Evolutionary conservation across 2,888 invertebrate species (phyloP).

Genomic region (Pardosa pseudoannulata): DNA sequence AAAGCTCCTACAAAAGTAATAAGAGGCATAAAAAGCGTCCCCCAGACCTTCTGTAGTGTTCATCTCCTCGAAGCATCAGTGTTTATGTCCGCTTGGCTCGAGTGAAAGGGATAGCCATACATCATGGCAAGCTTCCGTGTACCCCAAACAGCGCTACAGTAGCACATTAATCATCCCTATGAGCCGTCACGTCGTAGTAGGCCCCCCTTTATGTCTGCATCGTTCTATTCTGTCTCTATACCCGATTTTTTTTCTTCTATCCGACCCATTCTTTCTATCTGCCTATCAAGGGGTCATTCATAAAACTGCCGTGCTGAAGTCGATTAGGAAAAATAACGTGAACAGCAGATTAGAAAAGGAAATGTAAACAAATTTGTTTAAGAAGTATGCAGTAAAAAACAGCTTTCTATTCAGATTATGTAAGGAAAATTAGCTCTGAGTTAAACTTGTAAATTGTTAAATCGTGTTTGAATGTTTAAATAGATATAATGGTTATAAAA

Average conservation of each 20-base stretch:
- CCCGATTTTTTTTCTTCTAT: slow-evolving; percentile 35
- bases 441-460: too few species aligned
- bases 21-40: slow-evolving; percentile 57
- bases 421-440: too few species aligned
- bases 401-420: too few species aligned
- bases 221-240: slow-evolving; percentile 48
- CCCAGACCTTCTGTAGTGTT: slow-evolving; percentile 52
- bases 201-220: slow-evolving; percentile 51
- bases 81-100: slow-evolving; percentile 68
- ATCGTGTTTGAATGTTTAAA: too few species aligned
- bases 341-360: slow-evolving; percentile 22
- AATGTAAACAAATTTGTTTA: slow-evolving; percentile 25
- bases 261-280: slow-evolving; percentile 23
- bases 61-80: slow-evolving; percentile 60
- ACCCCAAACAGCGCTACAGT: slow-evolving; percentile 59
- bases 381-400: not conserved
- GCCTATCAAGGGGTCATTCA: slow-evolving; percentile 39
- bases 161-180: slow-evolving; percentile 69
- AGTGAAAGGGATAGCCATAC: slow-evolving; percentile 69
- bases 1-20: slow-evolving; percentile 43
- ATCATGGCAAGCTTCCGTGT: slow-evolving; percentile 69
- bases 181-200: slow-evolving; percentile 61
- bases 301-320: slow-evolving; percentile 39
- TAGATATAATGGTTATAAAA: too few species aligned
- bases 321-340: slow-evolving; percentile 31